A percentile compares a stretch with the other conserved stretches of the same genome.
These are phyloP conservation scores for Lithodes maja DNA, from an alignment of 2,888 invertebrate species.

Conservation along the genomic window DNA sequence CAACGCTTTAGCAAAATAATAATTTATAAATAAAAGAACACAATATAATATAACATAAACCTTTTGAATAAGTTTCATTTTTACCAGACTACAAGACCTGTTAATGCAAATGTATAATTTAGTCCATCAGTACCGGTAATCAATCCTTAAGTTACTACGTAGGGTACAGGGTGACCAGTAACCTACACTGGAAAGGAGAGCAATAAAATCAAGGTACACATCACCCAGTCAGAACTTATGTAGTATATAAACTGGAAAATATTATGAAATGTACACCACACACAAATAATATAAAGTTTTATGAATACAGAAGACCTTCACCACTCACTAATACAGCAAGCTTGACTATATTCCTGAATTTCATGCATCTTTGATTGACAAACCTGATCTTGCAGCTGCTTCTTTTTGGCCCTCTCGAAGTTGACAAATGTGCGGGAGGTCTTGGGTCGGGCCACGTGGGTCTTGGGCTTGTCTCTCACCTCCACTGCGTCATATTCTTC, in stretches of 20 bases:
- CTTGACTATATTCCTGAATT: too few species aligned
- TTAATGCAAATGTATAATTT: too few species aligned
- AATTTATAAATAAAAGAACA: too few species aligned
- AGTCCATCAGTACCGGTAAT: too few species aligned
- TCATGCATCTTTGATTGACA: background rate
- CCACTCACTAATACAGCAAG: background rate
- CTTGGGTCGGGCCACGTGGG: constrained; percentile 75
- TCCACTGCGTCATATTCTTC: background rate
- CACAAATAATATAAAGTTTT: background rate
- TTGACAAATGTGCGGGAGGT: constrained; percentile 72
- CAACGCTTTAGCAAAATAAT: too few species aligned
- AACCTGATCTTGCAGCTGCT: constrained; percentile 72
- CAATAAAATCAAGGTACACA: too few species aligned
- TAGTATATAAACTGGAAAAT: background rate
- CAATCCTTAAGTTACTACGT: too few species aligned
- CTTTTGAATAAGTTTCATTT: too few species aligned
- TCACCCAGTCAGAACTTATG: background rate
- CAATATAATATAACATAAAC: too few species aligned
- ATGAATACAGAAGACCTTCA: background rate
- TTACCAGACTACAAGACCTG: too few species aligned
- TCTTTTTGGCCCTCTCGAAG: constrained; percentile 72
- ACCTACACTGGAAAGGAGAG: too few species aligned
- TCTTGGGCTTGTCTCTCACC: background rate
- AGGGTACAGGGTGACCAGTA: too few species aligned
- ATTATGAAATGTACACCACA: background rate